Evolutionary conservation across 37 sponge, comb jelly and placozoan species (phyloP), one percentile per base, ranked within the genome.

Genomic region (Aphrocallistes beatrix): DNA sequence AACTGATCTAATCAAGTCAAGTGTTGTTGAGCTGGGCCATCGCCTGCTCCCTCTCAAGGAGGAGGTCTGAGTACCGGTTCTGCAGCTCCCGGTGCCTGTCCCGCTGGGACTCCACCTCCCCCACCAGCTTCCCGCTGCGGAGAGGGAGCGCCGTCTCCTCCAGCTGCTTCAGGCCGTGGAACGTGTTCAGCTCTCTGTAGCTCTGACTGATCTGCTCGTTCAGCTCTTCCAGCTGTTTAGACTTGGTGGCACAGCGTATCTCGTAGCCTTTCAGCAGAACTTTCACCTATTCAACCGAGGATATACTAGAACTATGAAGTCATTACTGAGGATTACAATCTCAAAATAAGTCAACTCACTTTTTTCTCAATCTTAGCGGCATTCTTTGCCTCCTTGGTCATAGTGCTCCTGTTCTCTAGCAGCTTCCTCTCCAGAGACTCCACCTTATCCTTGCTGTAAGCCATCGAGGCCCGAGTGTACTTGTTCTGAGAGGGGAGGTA

Each of bases 311-410:
- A n/a, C n/a, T n/a, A n/a, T n/a, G 49, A 28, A 86, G 88, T 60
- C 81, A 88, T 38, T 45, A 60, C 39, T 81, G n/a, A 3, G n/a
- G 3, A 3, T 19, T 60, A 19, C 1, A 3, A 60, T 19, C 25
- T 8, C 75, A 60, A 60, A 13, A 60, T 32, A 32, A 60, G 10
- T 60, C n/a, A n/a, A 60, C 75, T 94, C 51, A 97, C 89, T 84
- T 94, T 97, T 85, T 97, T 97, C 82, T 97, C 98, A 40, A 97
- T 84, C 60, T 97, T 96, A 38, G 92, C 92, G 0, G 98, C 95
- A 39, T 92, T 89, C 85, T 93, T 97, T 30, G 93, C 95, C 39
- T 96, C 93, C 85, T 91, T 94, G 32, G 91, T 89, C 97, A 96
- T 96, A 45, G 87, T 84, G 21, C 83, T 75, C 16, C 90, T 81